Base-by-base conservation (phyloP, 2,113 vertebrate genomes). In the Columba livia region DNA sequence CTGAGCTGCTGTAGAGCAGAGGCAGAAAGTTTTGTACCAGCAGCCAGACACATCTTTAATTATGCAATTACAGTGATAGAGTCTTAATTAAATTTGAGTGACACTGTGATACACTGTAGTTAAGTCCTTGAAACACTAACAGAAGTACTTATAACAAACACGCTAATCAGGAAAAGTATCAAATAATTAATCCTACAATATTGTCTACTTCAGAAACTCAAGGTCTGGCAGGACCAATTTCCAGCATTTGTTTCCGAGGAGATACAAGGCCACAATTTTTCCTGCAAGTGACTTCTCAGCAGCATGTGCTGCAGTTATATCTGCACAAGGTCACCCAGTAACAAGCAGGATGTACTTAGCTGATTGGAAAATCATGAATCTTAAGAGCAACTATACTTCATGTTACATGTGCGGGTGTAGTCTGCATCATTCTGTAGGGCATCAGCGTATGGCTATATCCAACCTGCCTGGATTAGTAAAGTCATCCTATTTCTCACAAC, bases 91-190 rank as follows among this genome's bases (percentile, higher is more conserved):
- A 60, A 74, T 17, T 84, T 65, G 0, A 92, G 72, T 90, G 86
- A 86, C 82, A 82, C 71, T 32, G 75, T 90, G 89, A 89, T 89
- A 80, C 91, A 89, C 67, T 64, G 79, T 40, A 85, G 85, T 94
- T 95, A 95, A 97, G 95, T 94, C 95, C 94, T 97, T 97, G 96
- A 96, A 93, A 74, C 61, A 42, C 66, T 94, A 95, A 79, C 40
- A 94, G 88, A 96, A 94, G 38, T 84, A 61, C 57, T 72, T 40
- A 16, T 90, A 94, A 94, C 77, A 90, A 91, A 88, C 80, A 84
- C n/a, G 40, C 85, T 94, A 95, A 96, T 96, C 95, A 96, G 77
- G 89, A 89, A 85, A 90, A 94, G 88, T 85, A 96, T 95, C 2
- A 15, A 93, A 69, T 91, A 95, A 97, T 96, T 95, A 92, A 97